Conservation (phyloP, 2,113 vertebrate genomes). For the Pelobates fuscus region DNA sequence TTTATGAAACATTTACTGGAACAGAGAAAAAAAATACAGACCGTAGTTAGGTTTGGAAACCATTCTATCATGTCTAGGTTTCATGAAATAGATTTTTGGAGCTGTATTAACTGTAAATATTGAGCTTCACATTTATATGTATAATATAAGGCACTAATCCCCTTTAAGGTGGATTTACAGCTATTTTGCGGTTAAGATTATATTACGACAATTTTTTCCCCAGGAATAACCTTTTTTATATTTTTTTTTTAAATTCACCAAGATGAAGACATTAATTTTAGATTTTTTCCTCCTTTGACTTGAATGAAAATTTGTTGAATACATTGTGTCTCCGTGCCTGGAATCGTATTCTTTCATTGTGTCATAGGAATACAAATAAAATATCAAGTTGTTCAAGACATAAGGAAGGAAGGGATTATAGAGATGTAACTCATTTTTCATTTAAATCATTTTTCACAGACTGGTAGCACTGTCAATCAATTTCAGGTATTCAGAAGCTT, state of each 20-base stretch:
- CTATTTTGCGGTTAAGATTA: not conserved
- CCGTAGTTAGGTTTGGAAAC: not conserved
- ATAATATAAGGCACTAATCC: constrained; percentile 5
- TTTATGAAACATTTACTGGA: constrained; percentile 22
- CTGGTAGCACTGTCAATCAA: too few relatives aligned
- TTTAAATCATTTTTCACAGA: too few relatives aligned
- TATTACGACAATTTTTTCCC: constrained; percentile 24
- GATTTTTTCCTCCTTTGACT: not conserved
- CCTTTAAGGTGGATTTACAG: constrained; percentile 1
- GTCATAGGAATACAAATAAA: not conserved
- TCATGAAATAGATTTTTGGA: not conserved
- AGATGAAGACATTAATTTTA: constrained; percentile 14
- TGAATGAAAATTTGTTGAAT: constrained; percentile 1
- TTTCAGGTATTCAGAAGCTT: too few relatives aligned
- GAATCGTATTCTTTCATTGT: not conserved
- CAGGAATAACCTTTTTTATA: not conserved
- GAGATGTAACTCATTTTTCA: too few relatives aligned
- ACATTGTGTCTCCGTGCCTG: not conserved
- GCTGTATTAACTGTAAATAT: not conserved
- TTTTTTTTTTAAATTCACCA: constrained; percentile 20
- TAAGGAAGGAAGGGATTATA: too few relatives aligned
- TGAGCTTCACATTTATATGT: constrained; percentile 21
- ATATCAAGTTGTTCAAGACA: too few relatives aligned
- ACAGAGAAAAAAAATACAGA: constrained; percentile 1
- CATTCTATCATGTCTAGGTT: not conserved